Percentiles rank a stretch among this genome's conserved stretches.
phyloP scores from a whole-genome alignment of 2,797 vertebrate genomes.

The Pterois miles region DNA sequence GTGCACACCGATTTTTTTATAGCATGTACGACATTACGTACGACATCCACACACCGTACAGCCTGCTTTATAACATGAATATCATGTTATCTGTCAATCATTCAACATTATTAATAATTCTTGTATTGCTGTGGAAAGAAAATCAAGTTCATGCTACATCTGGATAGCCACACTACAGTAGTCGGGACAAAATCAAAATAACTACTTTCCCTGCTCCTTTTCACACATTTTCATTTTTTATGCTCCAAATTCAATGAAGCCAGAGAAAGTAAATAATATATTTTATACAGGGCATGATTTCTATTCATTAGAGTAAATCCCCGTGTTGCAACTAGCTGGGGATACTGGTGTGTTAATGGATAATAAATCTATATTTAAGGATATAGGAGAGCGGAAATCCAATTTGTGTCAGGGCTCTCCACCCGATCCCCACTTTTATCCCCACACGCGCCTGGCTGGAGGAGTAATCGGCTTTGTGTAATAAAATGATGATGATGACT shows the following conservation, averaged over 20 bases:
- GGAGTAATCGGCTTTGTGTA: conserved; percentile 85
- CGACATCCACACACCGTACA: too few relatives aligned
- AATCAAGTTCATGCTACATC: neutral
- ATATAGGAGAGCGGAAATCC: conserved; percentile 79
- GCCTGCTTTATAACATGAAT: neutral
- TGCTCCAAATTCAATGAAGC: conserved; percentile 51
- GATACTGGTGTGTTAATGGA: conserved; percentile 76
- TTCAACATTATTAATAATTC: neutral
- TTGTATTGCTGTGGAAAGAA: neutral
- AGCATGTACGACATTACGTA: too few relatives aligned
- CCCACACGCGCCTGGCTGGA: conserved; percentile 65
- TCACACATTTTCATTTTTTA: conserved; percentile 38
- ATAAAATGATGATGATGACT: conserved; percentile 86
- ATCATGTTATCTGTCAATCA: neutral
- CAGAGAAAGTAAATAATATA: conserved; percentile 38
- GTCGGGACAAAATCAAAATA: neutral
- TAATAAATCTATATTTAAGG: conserved; percentile 83
- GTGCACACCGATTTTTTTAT: too few relatives aligned
- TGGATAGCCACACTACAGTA: neutral
- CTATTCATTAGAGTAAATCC: conserved; percentile 72
- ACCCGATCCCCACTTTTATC: conserved; percentile 78
- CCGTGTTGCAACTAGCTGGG: conserved; percentile 51
- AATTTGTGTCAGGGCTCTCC: conserved; percentile 80
- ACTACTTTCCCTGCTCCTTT: neutral
- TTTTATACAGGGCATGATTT: conserved; percentile 48